Base-by-base conservation (phyloP, 2,888 invertebrate genomes). In the Pterostichus niger region DNA sequence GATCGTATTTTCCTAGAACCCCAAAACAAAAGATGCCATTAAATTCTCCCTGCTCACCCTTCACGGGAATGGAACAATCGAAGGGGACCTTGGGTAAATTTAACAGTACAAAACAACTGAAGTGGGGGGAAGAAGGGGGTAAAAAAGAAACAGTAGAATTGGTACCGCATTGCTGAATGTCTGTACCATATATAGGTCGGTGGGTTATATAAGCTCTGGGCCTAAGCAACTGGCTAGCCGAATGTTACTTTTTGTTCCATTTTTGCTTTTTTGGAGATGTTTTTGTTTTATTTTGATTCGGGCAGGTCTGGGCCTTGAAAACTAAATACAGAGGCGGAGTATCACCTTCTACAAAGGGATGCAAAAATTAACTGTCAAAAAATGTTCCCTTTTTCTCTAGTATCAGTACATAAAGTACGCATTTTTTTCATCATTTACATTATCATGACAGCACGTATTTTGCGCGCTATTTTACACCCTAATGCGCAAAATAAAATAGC, bases 131-230 rank as follows among this genome's bases (percentile, higher is more conserved):
- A 9, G 35, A 35, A 77, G 13, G 64, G 64, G 64, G 73, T 56
- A 73, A 56, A 73, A 56, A 82, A 82, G 52, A 35, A 76, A 59
- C 46, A 79, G 82, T 76, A 40, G 76, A 73, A 35, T 75, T 71
- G 61, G 84, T 73, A 85, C 86, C 85, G 88, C 89, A 90, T 90
- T 89, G 87, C 87, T 88, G 86, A 85, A 86, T 88, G 89, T 89
- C 89, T 71, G 89, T 88, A 88, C 88, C 88, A 87, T 89, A 89
- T 90, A 89, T 90, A 89, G 86, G 87, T 87, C 87, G 86, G 86
- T 86, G 85, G 85, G 86, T 86, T 86, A 86, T 87, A 87, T 87
- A 87, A 87, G 86, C 84, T 71, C 80, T 64, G 68, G 59, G 80
- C 68, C 77, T 68, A 44, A 49, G 49, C 49, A 75, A 75, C 75